Percentiles rank a stretch among this genome's conserved stretches.
These are phyloP conservation scores for Tautogolabrus adspersus DNA, from an alignment of 2,113 vertebrate genomes.

Conservation along the genomic window DNA sequence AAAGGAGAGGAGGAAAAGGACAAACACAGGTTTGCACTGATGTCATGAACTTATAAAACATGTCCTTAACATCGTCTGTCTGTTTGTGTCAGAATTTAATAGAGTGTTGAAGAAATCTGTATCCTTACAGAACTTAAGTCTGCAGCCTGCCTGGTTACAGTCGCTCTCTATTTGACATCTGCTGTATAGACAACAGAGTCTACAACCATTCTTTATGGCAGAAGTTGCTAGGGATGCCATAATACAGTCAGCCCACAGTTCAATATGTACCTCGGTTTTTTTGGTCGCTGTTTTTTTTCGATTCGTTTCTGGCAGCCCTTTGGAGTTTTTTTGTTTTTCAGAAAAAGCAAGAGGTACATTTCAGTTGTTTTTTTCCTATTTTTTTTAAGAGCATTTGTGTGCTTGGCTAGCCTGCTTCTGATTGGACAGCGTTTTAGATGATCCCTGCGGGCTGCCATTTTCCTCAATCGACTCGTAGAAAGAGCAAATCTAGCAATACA, in stretches of 20 bases:
- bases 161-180: background rate
- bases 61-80: background rate
- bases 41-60: conserved; percentile 2
- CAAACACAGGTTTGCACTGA: conserved; percentile 69
- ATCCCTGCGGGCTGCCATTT: background rate
- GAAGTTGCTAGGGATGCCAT: background rate
- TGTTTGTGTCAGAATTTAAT: background rate
- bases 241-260: no score
- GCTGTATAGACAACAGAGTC: background rate
- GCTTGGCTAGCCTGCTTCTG: background rate
- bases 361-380: no score
- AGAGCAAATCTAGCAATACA: no score
- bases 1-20: conserved; percentile 64
- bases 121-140: background rate
- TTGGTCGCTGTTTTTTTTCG: no score
- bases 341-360: no score
- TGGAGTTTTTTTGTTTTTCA: no score
- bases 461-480: background rate
- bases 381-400: background rate
- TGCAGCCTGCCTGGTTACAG: background rate
- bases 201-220: background rate
- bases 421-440: background rate
- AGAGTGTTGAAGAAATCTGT: background rate
- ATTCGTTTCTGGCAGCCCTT: no score
- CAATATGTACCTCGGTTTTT: no score